phyloP scores from a whole-genome alignment of 2,113 vertebrate species.

The Erpornis zantholeuca region DNA sequence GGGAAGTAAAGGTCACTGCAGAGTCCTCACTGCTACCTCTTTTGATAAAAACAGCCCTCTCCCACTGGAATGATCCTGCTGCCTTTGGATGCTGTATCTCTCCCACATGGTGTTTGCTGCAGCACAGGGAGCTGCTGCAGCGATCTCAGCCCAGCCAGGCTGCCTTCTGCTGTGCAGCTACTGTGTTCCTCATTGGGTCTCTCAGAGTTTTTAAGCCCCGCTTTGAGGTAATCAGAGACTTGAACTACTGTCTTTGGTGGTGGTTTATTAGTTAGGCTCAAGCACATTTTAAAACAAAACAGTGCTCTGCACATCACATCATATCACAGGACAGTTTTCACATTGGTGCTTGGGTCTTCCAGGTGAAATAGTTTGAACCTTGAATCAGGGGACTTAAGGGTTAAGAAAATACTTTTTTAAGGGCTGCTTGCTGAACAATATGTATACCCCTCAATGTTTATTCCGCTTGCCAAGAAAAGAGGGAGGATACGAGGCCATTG shows the following conservation, averaged over 20 bases:
- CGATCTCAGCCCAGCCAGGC: neutral
- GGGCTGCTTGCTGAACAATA: too few species aligned
- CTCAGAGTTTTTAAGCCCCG: neutral
- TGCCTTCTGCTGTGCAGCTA: rapidly evolving
- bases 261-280: neutral
- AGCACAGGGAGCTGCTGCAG: neutral
- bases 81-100: neutral
- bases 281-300: neutral
- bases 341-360: neutral
- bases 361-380: neutral
- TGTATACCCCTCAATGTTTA: too few species aligned
- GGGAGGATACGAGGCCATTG: too few species aligned
- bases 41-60: neutral
- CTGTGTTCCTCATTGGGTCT: neutral
- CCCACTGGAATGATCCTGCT: neutral
- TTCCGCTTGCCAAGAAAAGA: too few species aligned
- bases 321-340: neutral
- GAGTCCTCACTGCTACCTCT: neutral
- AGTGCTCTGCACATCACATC: neutral
- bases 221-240: neutral
- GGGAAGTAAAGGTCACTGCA: neutral
- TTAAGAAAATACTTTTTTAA: too few species aligned
- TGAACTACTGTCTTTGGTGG: neutral
- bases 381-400: too few species aligned
- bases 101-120: rapidly evolving